Evolutionary conservation across 2,888 invertebrate species (phyloP).

Genomic region (Apotomis betuletana): DNA sequence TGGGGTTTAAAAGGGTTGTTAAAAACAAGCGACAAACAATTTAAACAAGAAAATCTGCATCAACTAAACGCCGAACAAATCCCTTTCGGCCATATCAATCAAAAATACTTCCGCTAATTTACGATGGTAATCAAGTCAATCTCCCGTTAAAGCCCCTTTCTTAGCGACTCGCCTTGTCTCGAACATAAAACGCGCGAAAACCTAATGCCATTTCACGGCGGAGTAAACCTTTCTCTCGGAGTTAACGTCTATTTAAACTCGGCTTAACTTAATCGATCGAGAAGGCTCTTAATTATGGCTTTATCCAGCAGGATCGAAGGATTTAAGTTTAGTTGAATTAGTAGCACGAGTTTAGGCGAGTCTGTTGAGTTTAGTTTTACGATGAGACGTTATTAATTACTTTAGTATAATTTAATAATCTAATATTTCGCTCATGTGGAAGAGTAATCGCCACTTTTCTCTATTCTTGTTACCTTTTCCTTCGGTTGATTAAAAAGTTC

Average conservation of each 20-base stretch:
- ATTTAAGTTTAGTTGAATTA: conserved; percentile 72
- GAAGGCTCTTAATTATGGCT: conserved; percentile 83
- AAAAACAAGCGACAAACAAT: conserved; percentile 28
- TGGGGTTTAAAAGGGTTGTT: too few species aligned
- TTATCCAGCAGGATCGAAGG: conserved; percentile 78
- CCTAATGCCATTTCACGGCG: conserved; percentile 83
- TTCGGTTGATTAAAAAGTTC: too few species aligned
- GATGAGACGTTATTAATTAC: conserved; percentile 14
- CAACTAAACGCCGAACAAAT: conserved; percentile 55
- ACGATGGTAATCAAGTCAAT: conserved; percentile 80
- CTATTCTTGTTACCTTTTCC: too few species aligned
- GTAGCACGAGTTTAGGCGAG: conserved; percentile 47
- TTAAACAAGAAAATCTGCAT: conserved; percentile 30
- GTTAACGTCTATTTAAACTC: conserved; percentile 83
- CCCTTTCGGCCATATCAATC: conserved; percentile 71
- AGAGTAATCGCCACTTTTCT: too few species aligned
- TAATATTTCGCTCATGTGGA: background rate
- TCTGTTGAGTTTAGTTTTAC: conserved; percentile 25
- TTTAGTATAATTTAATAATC: background rate
- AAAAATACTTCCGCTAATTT: conserved; percentile 77
- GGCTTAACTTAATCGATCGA: conserved; percentile 82
- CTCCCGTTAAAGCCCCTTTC: conserved; percentile 80
- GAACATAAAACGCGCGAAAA: conserved; percentile 80
- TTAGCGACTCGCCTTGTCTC: conserved; percentile 75
- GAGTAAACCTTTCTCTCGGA: conserved; percentile 82